phyloP scores from a whole-genome alignment of 2,888 invertebrate genomes.

The Nipponacmea schrenckii region DNA sequence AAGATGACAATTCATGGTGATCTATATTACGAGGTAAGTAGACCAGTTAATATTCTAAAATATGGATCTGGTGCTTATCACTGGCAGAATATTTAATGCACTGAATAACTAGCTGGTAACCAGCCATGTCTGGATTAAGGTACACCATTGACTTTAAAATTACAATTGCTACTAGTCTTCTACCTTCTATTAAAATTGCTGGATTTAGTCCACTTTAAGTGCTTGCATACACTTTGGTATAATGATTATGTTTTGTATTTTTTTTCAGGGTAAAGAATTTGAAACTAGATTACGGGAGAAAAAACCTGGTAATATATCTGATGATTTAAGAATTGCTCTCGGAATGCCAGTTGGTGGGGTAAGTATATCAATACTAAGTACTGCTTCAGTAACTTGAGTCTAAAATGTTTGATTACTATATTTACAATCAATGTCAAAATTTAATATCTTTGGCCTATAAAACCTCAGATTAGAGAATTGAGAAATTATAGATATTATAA shows the following conservation, averaged over 20 bases:
- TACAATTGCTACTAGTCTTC: too few species aligned
- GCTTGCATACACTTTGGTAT: too few species aligned
- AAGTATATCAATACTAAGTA: slow-evolving; percentile 37
- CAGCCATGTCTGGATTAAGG: too few species aligned
- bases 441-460: not conserved
- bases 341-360: slow-evolving; percentile 97
- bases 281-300: slow-evolving; percentile 97
- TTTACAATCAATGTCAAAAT: not conserved
- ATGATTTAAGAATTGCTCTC: slow-evolving; percentile 93
- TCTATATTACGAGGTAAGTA: slow-evolving; percentile 86
- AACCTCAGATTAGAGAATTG: too few species aligned
- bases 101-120: too few species aligned
- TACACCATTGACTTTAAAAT: too few species aligned
- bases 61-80: too few species aligned
- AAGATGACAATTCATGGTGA: slow-evolving; percentile 99
- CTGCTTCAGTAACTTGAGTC: too few species aligned
- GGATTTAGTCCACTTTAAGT: too few species aligned
- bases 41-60: too few species aligned
- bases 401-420: not conserved
- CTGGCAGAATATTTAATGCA: too few species aligned
- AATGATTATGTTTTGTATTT: not conserved
- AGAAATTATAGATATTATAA: not conserved
- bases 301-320: slow-evolving; percentile 96
- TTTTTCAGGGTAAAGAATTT: slow-evolving; percentile 87
- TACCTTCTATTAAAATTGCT: too few species aligned